A percentile compares a stretch with the other conserved stretches of the same genome.
phyloP scores from a whole-genome alignment of 30 jellyfish, hydroid and myxozoan genomes.

The Catostylus mosaicus region DNA sequence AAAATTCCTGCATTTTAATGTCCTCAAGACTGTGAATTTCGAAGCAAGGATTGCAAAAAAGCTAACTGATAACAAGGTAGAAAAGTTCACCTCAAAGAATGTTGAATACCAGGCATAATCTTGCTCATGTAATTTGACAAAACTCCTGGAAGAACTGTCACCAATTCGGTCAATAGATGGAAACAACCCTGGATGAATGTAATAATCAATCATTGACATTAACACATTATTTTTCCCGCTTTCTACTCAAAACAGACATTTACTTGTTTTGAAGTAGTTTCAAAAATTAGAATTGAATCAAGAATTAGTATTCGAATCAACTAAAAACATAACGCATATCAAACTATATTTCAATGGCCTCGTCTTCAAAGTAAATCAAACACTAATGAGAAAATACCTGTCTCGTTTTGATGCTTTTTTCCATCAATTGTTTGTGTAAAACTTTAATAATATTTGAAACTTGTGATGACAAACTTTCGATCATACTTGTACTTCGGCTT shows the following conservation, averaged over 20 bases:
- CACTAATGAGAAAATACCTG: conserved; percentile 37
- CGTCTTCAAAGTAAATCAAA: not conserved
- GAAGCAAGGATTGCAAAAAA: too few relatives aligned
- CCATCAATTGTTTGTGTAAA: conserved; percentile 79
- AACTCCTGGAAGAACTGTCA: conserved; percentile 96
- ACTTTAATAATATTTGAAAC: conserved; percentile 72
- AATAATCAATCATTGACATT: too few relatives aligned
- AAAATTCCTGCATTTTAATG: too few relatives aligned
- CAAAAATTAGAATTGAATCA: too few relatives aligned
- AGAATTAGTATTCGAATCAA: too few relatives aligned
- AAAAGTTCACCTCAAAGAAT: conserved; percentile 78
- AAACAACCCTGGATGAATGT: conserved; percentile 76
- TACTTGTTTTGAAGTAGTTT: too few relatives aligned
- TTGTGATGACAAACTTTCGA: conserved; percentile 67
- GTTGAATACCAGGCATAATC: conserved; percentile 88
- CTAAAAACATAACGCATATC: too few relatives aligned
- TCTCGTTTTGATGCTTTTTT: conserved; percentile 89
- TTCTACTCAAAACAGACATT: too few relatives aligned
- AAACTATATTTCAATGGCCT: too few relatives aligned
- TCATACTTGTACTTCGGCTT: conserved; percentile 33
- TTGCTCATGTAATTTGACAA: conserved; percentile 77
- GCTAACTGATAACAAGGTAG: not conserved
- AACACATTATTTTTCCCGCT: too few relatives aligned
- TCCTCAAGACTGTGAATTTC: too few relatives aligned
- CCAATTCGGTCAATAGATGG: conserved; percentile 89